Conservation (phyloP, 2,113 vertebrate genomes). For the Gallinago jamesoni region DNA sequence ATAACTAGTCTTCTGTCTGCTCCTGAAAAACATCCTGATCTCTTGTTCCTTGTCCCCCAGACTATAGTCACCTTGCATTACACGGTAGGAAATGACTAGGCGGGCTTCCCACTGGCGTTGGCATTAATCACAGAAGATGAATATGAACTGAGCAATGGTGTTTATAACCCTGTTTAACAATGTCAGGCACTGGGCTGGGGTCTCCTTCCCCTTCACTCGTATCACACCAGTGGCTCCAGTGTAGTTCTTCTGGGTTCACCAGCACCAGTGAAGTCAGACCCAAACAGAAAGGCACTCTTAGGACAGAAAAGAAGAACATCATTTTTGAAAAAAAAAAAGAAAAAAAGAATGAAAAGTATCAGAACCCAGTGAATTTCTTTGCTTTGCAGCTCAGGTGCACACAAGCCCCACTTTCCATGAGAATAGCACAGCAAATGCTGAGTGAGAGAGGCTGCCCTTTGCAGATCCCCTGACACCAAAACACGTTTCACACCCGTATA, state of each 20-base stretch:
- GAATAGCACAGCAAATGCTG: not conserved
- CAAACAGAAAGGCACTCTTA: not conserved
- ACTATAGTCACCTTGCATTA: slow-evolving; percentile 54
- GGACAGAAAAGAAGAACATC: not conserved
- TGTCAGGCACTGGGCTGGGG: not conserved
- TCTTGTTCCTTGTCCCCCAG: slow-evolving; percentile 19
- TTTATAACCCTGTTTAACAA: slow-evolving; percentile 7
- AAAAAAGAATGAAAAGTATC: not conserved
- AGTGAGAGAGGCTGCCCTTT: not conserved
- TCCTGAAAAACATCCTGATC: not conserved
- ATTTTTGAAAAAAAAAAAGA: not conserved
- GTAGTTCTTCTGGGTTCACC: not conserved
- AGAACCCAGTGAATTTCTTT: not conserved
- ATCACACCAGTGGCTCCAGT: not conserved
- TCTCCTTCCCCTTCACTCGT: not conserved
- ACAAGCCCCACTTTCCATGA: not conserved
- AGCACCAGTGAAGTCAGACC: not conserved
- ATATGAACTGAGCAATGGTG: slow-evolving; percentile 14
- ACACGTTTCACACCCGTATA: not conserved
- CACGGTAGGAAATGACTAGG: slow-evolving; percentile 24
- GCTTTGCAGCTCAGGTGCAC: not conserved
- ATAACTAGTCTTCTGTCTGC: not conserved
- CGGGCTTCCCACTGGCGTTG: slow-evolving; percentile 9
- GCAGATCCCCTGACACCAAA: not conserved
- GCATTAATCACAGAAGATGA: slow-evolving; percentile 6